phyloP scores from a whole-genome alignment of 2,113 vertebrate genomes.

The Fulmarus glacialis region DNA sequence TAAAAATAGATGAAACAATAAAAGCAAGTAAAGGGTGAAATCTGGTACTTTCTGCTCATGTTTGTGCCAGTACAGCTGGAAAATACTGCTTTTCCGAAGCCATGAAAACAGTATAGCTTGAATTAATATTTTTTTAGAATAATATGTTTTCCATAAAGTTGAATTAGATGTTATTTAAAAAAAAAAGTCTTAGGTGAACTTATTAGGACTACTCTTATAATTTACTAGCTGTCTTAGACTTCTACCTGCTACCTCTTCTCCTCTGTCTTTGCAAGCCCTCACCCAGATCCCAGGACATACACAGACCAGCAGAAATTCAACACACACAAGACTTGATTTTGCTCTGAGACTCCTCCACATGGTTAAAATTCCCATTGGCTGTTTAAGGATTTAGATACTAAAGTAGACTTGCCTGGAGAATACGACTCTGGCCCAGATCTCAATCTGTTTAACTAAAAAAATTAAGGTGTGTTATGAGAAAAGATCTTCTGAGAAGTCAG shows the following conservation, averaged over 20 bases:
- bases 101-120: not conserved
- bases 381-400: not conserved
- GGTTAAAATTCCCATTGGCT: not conserved
- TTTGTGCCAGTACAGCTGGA: slow-evolving; percentile 21
- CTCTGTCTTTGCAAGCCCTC: not conserved
- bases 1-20: not conserved
- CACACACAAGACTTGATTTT: not conserved
- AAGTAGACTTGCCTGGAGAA: not conserved
- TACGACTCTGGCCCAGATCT: not conserved
- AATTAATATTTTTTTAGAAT: slow-evolving; percentile 1
- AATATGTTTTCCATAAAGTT: not conserved
- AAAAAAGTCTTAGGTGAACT: not conserved
- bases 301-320: not conserved
- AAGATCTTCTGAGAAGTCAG: not conserved
- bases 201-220: not conserved
- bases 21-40: slow-evolving; percentile 22
- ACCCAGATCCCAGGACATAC: not conserved
- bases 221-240: not conserved
- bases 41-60: not conserved
- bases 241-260: not conserved
- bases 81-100: not conserved
- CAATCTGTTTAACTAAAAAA: not conserved
- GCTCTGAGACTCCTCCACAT: not conserved
- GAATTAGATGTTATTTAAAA: not conserved
- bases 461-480: not conserved